These are phyloP conservation scores for Eonycteris spelaea DNA, from an alignment of 2,113 vertebrate species.

Conservation along the genomic window DNA sequence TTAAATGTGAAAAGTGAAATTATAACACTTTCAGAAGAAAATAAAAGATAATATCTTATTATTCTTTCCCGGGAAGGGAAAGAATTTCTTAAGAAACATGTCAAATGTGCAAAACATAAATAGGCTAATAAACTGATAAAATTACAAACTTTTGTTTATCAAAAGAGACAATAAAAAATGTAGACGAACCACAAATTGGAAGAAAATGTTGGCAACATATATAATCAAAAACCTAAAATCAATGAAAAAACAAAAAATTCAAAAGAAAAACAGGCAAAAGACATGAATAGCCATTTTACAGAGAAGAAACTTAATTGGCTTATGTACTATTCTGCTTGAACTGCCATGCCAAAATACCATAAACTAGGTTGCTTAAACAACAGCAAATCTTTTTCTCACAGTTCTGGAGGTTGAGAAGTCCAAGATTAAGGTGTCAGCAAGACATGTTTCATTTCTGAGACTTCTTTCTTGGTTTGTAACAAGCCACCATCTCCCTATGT, in stretches of 20 bases:
- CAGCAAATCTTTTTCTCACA: neutral
- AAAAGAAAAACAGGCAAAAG: neutral
- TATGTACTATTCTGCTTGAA: neutral
- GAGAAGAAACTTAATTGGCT: neutral
- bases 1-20: neutral
- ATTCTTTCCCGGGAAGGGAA: neutral
- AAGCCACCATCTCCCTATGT: neutral
- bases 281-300: neutral
- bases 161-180: neutral
- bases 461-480: neutral
- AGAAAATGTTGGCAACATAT: neutral
- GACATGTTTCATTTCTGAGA: neutral
- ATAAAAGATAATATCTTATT: neutral
- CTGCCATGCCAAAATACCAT: neutral
- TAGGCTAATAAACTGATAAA: neutral
- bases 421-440: neutral
- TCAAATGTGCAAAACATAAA: neutral
- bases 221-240: neutral
- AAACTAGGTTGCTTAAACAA: neutral
- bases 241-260: neutral
- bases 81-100: neutral
- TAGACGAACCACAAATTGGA: neutral
- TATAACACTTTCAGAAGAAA: conserved; percentile 6
- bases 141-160: neutral
- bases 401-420: neutral